Conservation (phyloP, 23 tunicate species). For the Oikopleura vanhoeffeni region DNA sequence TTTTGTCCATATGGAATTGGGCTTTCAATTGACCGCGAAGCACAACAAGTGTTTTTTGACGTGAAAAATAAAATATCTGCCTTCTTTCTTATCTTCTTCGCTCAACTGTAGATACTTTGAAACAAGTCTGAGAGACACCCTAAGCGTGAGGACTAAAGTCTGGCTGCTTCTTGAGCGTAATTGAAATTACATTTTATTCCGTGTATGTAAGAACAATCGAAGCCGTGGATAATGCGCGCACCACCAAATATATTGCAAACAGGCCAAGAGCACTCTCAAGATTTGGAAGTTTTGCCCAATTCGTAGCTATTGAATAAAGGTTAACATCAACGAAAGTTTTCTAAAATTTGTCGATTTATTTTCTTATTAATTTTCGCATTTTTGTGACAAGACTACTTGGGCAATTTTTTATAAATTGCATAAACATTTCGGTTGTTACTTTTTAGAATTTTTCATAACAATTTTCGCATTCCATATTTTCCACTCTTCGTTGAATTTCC, state of each 20-base stretch:
- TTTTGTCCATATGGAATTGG: slow-evolving; percentile 12
- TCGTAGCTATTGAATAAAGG: too few species aligned
- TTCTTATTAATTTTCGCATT: too few species aligned
- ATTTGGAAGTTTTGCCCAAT: slow-evolving; percentile 6
- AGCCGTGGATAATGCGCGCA: background rate
- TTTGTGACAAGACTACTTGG: too few species aligned
- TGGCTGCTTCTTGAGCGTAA: background rate
- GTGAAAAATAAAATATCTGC: background rate
- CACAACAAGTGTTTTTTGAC: background rate
- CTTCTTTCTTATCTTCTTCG: background rate
- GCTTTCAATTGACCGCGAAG: background rate
- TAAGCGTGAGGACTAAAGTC: background rate
- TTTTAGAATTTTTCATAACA: too few species aligned
- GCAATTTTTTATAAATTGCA: too few species aligned
- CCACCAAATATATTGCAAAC: background rate
- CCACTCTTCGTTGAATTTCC: too few species aligned
- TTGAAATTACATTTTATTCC: background rate
- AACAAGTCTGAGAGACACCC: background rate
- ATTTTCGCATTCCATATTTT: too few species aligned
- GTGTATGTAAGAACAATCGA: background rate
- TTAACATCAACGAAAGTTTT: too few species aligned
- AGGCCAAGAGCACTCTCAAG: background rate
- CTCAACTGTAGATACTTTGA: background rate
- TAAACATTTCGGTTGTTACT: too few species aligned
- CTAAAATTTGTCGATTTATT: too few species aligned